phyloP scores from a whole-genome alignment of 2,888 invertebrate species.

The Boloria selene region DNA sequence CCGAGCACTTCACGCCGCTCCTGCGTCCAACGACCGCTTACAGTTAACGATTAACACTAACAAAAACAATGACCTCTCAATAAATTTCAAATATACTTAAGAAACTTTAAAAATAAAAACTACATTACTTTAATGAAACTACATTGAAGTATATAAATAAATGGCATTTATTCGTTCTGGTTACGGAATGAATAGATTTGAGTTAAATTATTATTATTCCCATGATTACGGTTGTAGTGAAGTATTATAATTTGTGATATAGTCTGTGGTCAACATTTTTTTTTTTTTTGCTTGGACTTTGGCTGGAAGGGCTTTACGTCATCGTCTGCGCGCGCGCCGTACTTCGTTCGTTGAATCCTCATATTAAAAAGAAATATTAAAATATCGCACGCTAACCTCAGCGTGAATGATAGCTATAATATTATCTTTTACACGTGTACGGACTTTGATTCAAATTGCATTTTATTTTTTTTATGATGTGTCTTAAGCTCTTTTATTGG shows the following conservation, averaged over 20 bases:
- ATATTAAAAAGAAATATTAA: conserved; percentile 42
- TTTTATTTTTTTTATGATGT: background rate
- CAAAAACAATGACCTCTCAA: conserved; percentile 1
- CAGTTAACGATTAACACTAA: conserved; percentile 1
- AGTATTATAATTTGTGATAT: conserved; percentile 17
- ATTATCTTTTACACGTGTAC: conserved; percentile 23
- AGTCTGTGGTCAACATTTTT: conserved; percentile 51
- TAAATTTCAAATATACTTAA: too few species aligned
- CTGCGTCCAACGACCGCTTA: conserved; percentile 9
- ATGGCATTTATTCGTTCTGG: too few species aligned
- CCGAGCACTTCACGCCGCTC: conserved; percentile 4
- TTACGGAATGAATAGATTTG: too few species aligned
- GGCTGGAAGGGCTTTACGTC: conserved; percentile 65
- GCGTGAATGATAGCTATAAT: conserved; percentile 36
- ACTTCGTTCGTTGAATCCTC: conserved; percentile 42
- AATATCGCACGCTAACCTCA: conserved; percentile 43
- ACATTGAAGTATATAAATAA: too few species aligned
- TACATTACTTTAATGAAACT: too few species aligned
- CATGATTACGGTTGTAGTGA: too few species aligned
- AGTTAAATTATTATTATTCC: too few species aligned
- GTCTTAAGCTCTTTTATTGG: background rate
- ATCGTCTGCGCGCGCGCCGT: conserved; percentile 68
- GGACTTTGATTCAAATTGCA: conserved; percentile 5
- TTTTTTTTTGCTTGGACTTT: conserved; percentile 43
- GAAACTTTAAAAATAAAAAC: too few species aligned